Percentiles rank a stretch among this genome's conserved stretches.
Evolutionary conservation across 1,140 invertebrate genomes (phyloP).

Genomic region (Phortica variegata): DNA sequence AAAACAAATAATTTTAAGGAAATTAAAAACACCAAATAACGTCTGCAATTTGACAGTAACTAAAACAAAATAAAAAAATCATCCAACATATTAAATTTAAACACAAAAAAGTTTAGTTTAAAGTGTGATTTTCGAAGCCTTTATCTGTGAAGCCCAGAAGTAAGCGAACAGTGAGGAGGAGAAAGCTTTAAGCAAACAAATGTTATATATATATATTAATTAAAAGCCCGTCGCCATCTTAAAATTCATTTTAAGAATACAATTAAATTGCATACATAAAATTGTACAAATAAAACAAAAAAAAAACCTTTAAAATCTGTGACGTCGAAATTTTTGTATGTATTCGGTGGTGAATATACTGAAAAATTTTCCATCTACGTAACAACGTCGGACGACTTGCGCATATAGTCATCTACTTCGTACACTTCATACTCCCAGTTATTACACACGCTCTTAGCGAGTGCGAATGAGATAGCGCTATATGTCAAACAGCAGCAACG

Average conservation of each 20-base stretch:
- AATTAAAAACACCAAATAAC: slow-evolving; percentile 27
- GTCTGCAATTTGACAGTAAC: slow-evolving; percentile 37
- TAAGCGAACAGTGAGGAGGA: slow-evolving; percentile 21
- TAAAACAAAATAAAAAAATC: slow-evolving; percentile 37
- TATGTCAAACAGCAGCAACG: slow-evolving; percentile 21
- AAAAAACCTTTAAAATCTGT: slow-evolving; percentile 33
- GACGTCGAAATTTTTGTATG: slow-evolving; percentile 11
- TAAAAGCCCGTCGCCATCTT: slow-evolving; percentile 47
- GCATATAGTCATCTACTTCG: slow-evolving; percentile 28
- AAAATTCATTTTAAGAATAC: slow-evolving; percentile 47
- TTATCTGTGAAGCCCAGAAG: slow-evolving; percentile 31
- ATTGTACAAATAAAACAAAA: slow-evolving; percentile 28
- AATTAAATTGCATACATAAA: slow-evolving; percentile 24
- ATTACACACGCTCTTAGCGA: slow-evolving; percentile 11
- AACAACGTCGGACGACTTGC: slow-evolving; percentile 37
- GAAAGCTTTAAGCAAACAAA: slow-evolving; percentile 50
- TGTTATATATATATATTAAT: slow-evolving; percentile 42
- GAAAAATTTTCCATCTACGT: slow-evolving; percentile 33
- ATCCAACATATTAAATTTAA: too few species aligned
- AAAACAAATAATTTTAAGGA: slow-evolving; percentile 18
- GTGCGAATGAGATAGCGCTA: slow-evolving; percentile 25
- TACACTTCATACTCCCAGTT: slow-evolving; percentile 22
- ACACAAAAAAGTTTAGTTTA: slow-evolving; percentile 33
- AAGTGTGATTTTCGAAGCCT: slow-evolving; percentile 53
- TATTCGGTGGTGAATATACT: slow-evolving; percentile 1